A percentile compares a stretch with the other conserved stretches of the same genome.
Conservation (phyloP, 2,113 vertebrate species). For the Tamias sibiricus region DNA sequence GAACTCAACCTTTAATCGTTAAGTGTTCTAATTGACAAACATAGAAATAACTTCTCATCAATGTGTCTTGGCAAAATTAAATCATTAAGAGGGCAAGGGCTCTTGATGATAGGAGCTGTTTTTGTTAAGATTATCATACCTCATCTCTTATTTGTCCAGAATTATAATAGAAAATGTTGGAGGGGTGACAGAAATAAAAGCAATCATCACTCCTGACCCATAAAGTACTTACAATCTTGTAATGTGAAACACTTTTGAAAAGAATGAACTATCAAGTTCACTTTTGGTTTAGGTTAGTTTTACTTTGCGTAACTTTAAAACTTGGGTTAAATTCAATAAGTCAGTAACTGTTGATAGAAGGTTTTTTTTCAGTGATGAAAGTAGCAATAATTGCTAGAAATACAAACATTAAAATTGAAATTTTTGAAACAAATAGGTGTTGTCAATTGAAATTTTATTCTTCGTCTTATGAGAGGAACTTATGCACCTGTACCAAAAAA, state of each 20-base stretch:
- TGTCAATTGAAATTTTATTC: not conserved
- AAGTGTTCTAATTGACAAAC: constrained; percentile 55
- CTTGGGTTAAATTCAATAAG: not conserved
- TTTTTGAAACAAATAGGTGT: not conserved
- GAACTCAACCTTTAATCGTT: constrained; percentile 48
- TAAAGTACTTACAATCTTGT: not conserved
- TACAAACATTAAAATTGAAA: not conserved
- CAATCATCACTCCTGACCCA: not conserved
- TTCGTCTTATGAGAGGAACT: not conserved
- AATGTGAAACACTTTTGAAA: not conserved
- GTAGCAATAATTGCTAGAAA: not conserved
- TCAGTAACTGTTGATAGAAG: not conserved
- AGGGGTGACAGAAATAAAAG: constrained; percentile 20
- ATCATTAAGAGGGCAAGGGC: constrained; percentile 32
- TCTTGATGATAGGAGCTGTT: not conserved
- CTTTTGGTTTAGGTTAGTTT: constrained; percentile 31
- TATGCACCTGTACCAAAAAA: not conserved
- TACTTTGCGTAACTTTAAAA: constrained; percentile 31
- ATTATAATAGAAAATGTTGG: not conserved
- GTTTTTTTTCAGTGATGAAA: not conserved
- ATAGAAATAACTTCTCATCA: constrained; percentile 10
- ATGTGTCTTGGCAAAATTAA: constrained; percentile 48
- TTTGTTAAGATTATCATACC: not conserved
- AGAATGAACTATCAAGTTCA: not conserved
- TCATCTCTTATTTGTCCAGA: constrained; percentile 29